Evolutionary conservation across 2,888 invertebrate species (phyloP).

Genomic region (Eristalis intricaria): DNA sequence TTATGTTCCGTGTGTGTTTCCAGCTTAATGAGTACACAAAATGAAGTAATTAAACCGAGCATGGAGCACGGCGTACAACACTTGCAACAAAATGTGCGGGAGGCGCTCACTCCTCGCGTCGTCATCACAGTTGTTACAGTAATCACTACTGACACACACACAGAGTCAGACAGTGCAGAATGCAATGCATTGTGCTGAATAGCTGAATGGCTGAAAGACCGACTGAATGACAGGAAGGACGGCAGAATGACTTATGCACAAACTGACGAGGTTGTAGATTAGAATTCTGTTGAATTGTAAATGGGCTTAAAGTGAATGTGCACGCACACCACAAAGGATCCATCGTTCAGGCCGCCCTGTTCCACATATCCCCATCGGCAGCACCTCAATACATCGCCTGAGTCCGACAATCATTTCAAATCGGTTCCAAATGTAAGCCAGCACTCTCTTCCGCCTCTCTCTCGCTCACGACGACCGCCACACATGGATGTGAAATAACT

Average conservation of each 20-base stretch:
- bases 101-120: background rate
- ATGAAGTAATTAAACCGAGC: constrained; percentile 53
- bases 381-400: constrained; percentile 1
- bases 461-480: background rate
- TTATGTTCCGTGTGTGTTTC: constrained; percentile 32
- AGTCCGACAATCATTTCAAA: constrained; percentile 32
- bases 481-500: constrained; percentile 49
- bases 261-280: background rate
- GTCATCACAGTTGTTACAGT: background rate
- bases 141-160: constrained; percentile 16
- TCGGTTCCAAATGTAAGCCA: background rate
- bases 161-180: background rate
- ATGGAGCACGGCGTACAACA: background rate
- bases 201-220: background rate
- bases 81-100: background rate
- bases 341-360: background rate
- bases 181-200: background rate
- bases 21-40: constrained; percentile 37
- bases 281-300: background rate
- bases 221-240: background rate
- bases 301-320: background rate
- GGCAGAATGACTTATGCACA: background rate
- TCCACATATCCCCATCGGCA: constrained; percentile 31
- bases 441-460: no score
- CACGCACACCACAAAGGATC: background rate